phyloP scores from a whole-genome alignment of 1,140 invertebrate genomes.

The Paraescarpia echinospica region DNA sequence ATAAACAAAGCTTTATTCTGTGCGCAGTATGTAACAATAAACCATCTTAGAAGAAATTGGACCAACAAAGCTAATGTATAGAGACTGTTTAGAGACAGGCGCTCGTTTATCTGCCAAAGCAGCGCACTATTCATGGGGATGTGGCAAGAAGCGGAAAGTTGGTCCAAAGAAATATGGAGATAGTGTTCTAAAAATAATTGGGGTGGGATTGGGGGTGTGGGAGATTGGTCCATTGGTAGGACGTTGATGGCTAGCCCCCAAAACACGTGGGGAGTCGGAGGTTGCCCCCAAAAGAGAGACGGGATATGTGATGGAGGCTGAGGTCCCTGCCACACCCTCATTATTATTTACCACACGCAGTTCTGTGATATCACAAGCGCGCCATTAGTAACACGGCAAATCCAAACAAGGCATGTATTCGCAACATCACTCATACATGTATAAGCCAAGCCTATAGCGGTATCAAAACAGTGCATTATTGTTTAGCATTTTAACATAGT shows the following conservation, averaged over 20 bases:
- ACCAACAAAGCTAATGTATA: not conserved
- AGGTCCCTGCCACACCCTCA: no score
- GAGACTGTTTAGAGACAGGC: not conserved
- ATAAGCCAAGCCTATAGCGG: not conserved
- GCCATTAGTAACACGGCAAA: not conserved
- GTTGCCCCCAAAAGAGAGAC: no score
- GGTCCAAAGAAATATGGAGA: no score
- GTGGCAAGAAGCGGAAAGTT: no score
- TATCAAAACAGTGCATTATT: not conserved
- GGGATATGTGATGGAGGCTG: no score
- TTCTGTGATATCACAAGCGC: not conserved
- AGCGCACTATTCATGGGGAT: not conserved
- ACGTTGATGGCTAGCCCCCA: no score
- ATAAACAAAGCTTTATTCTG: not conserved
- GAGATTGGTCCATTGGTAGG: no score
- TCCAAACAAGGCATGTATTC: not conserved
- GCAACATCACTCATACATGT: not conserved
- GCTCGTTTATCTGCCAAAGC: not conserved
- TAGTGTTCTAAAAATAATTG: no score
- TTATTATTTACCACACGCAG: no score
- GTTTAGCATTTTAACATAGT: not conserved
- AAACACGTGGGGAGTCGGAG: no score
- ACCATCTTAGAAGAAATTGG: not conserved
- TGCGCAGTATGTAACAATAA: not conserved
- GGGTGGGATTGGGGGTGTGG: no score